phyloP scores from a whole-genome alignment of 2,797 vertebrate genomes.

The Sebastiscus albofasciatus region DNA sequence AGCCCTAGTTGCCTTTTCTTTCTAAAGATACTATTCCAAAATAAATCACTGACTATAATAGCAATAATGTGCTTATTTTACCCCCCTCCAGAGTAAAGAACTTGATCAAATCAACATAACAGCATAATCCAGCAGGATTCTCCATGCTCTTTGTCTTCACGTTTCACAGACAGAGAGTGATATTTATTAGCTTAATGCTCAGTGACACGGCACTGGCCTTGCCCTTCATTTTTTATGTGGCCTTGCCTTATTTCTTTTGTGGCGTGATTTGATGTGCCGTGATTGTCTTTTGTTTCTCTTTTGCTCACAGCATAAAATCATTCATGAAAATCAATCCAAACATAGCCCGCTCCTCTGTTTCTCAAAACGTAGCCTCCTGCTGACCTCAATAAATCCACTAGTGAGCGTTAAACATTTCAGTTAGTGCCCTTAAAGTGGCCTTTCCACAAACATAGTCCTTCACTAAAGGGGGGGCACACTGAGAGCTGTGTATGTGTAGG shows the following conservation, averaged over 20 bases:
- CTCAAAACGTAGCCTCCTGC: constrained; percentile 75
- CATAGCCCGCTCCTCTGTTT: constrained; percentile 47
- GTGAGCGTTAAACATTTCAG: constrained; percentile 75
- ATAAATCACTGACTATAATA: constrained; percentile 20
- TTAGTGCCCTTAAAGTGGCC: constrained; percentile 78
- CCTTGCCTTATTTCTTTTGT: constrained; percentile 62
- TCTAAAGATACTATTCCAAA: not conserved
- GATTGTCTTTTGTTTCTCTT: constrained; percentile 75
- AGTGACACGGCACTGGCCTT: constrained; percentile 60
- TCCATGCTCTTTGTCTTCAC: constrained; percentile 44
- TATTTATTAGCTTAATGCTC: constrained; percentile 70
- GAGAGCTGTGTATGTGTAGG: constrained; percentile 16
- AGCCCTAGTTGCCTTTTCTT: not conserved
- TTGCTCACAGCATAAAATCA: constrained; percentile 73
- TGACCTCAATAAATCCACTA: constrained; percentile 84
- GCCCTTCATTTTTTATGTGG: constrained; percentile 60
- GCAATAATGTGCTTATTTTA: constrained; percentile 18
- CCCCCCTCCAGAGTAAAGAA: not conserved
- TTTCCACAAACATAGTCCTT: constrained; percentile 67
- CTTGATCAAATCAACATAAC: constrained; percentile 31
- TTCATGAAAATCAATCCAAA: constrained; percentile 78
- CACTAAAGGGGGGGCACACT: constrained; percentile 51
- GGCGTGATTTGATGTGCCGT: constrained; percentile 65
- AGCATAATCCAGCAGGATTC: constrained; percentile 29
- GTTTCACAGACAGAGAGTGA: constrained; percentile 42